A percentile compares a stretch with the other conserved stretches of the same genome.
These are phyloP conservation scores for Clanis bilineata DNA, from an alignment of 2,888 invertebrate genomes.

Conservation along the genomic window DNA sequence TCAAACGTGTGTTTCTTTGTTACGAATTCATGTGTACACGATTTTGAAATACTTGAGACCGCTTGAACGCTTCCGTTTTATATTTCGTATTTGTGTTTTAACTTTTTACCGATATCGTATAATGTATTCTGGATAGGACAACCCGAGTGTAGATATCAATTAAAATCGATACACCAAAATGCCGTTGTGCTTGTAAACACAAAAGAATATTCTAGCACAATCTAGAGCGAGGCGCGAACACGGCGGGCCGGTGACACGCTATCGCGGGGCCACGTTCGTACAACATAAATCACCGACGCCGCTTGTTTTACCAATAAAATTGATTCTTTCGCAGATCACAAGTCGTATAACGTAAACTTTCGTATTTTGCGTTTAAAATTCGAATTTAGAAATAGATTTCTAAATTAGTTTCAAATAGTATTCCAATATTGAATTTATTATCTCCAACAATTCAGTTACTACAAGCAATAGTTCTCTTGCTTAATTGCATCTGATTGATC, in stretches of 20 bases:
- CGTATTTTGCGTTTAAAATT: conserved; percentile 19
- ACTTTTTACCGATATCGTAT: background rate
- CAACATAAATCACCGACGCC: conserved; percentile 72
- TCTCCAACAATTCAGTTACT: background rate
- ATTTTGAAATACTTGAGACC: conserved; percentile 17
- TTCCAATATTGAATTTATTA: background rate
- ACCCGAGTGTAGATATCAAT: conserved; percentile 14
- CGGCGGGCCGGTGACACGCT: conserved; percentile 67
- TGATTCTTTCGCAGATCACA: conserved; percentile 70
- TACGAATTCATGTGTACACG: conserved; percentile 19
- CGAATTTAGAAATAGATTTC: conserved; percentile 10
- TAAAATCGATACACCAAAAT: conserved; percentile 25
- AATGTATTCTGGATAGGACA: background rate
- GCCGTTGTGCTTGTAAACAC: conserved; percentile 58
- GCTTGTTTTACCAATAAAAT: conserved; percentile 80
- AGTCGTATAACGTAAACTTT: conserved; percentile 23
- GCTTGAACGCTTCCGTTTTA: conserved; percentile 13
- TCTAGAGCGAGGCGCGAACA: conserved; percentile 72
- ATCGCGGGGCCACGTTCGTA: conserved; percentile 69
- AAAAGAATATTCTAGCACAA: conserved; percentile 73
- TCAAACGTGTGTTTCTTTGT: conserved; percentile 39
- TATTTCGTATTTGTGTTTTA: background rate
- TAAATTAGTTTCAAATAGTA: background rate
- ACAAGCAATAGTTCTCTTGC: background rate
- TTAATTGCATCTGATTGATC: background rate